Evolutionary conservation across 1,140 invertebrate species (phyloP).

Genomic region (Vanessa atalanta): DNA sequence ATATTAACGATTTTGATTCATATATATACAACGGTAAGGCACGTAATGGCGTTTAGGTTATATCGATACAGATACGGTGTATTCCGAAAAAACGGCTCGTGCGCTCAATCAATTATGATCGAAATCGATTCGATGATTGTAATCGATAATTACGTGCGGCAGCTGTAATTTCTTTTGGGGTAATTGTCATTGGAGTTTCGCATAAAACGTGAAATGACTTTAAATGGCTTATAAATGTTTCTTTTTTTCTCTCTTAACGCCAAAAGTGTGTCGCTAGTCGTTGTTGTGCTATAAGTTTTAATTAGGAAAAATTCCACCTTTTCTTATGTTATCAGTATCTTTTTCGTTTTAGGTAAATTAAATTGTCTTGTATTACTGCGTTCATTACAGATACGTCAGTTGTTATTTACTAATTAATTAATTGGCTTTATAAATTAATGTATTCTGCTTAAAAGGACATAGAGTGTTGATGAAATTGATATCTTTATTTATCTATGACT

Average conservation of each 20-base stretch:
- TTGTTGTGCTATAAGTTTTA: constrained; percentile 17
- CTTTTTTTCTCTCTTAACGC: constrained; percentile 12
- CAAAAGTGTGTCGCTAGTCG: constrained; percentile 16
- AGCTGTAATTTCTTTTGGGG: constrained; percentile 60
- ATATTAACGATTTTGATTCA: background rate
- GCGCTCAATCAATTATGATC: constrained; percentile 68
- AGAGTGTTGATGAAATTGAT: no score
- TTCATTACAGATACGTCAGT: no score
- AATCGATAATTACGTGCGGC: constrained; percentile 65
- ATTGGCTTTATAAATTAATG: no score
- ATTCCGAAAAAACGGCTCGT: constrained; percentile 53
- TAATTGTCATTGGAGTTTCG: constrained; percentile 48
- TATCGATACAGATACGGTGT: constrained; percentile 32
- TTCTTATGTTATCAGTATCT: background rate
- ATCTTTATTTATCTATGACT: no score
- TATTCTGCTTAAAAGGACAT: no score
- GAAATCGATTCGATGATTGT: constrained; percentile 65
- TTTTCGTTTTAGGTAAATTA: background rate
- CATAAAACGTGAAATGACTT: constrained; percentile 34
- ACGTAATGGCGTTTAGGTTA: background rate
- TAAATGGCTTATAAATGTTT: constrained; percentile 25
- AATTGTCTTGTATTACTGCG: no score
- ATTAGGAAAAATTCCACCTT: constrained; percentile 24
- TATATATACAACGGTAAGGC: background rate
- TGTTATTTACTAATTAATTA: no score